These are phyloP conservation scores for Lasioglossum figueresi DNA, from an alignment of 2,888 invertebrate genomes.

Conservation along the genomic window DNA sequence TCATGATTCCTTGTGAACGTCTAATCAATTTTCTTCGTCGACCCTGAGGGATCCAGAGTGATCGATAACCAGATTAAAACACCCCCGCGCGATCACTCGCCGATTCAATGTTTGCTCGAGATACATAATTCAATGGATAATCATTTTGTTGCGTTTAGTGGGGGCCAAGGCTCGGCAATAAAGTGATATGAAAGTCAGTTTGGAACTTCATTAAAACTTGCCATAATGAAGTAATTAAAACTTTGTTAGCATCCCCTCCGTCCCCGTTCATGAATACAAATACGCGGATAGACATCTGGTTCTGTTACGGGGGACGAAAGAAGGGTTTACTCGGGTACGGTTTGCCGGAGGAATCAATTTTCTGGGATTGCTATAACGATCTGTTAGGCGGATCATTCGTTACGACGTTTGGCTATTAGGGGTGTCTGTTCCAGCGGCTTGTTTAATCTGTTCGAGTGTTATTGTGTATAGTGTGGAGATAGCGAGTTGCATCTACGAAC, in stretches of 20 bases:
- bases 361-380: neutral
- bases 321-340: slow-evolving; percentile 2
- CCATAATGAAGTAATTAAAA: slow-evolving; percentile 57
- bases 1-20: neutral
- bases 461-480: neutral
- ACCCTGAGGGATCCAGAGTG: neutral
- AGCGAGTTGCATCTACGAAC: neutral
- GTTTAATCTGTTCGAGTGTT: neutral
- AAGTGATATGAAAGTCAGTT: slow-evolving; percentile 44
- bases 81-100: neutral
- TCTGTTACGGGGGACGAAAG: slow-evolving; percentile 8
- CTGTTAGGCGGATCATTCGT: neutral
- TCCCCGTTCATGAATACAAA: slow-evolving; percentile 49
- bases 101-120: slow-evolving; percentile 14
- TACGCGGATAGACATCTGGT: slow-evolving; percentile 32
- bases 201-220: slow-evolving; percentile 57
- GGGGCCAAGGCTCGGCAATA: slow-evolving; percentile 16
- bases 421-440: neutral
- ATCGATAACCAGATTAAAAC: neutral
- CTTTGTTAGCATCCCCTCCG: slow-evolving; percentile 40
- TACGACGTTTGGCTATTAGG: neutral
- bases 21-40: neutral
- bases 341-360: neutral
- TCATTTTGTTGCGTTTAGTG: slow-evolving; percentile 27
- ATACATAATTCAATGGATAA: slow-evolving; percentile 15